phyloP scores from a whole-genome alignment of 92 coral and sea anemone genomes.

The Porites divaricata region DNA sequence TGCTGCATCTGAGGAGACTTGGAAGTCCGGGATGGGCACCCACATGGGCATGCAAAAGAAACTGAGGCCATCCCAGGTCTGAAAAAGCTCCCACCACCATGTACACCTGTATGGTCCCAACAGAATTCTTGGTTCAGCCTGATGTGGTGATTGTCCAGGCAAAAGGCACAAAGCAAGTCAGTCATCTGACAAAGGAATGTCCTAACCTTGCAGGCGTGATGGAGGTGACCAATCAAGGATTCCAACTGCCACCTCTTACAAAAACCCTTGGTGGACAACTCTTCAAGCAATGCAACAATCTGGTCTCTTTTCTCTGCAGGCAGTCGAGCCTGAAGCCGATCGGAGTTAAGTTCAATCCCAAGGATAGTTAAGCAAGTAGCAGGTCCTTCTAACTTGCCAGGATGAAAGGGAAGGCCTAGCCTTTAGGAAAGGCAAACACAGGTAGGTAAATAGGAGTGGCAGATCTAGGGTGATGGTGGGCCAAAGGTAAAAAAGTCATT shows the following conservation, averaged over 20 bases:
- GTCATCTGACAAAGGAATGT: slow-evolving; percentile 40
- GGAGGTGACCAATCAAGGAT: no score
- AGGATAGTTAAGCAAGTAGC: not conserved
- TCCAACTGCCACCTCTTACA: slow-evolving; percentile 19
- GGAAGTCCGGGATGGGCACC: not conserved
- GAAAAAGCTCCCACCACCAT: slow-evolving; percentile 40
- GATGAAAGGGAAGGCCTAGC: slow-evolving; percentile 13
- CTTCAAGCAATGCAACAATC: not conserved
- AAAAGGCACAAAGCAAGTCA: slow-evolving; percentile 17
- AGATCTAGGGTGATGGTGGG: no score
- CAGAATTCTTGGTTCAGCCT: slow-evolving; percentile 15
- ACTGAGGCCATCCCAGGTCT: slow-evolving; percentile 45
- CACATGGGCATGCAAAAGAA: slow-evolving; percentile 30
- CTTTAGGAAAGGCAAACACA: no score
- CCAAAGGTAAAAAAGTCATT: no score
- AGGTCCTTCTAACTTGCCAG: not conserved
- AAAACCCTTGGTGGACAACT: slow-evolving; percentile 4
- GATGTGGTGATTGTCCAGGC: slow-evolving; percentile 7
- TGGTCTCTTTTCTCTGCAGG: not conserved
- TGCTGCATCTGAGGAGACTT: slow-evolving; percentile 27
- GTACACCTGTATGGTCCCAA: not conserved
- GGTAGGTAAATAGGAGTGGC: no score
- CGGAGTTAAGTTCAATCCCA: not conserved
- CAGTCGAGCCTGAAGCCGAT: not conserved
- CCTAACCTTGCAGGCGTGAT: slow-evolving; percentile 1